Conservation (phyloP, 2,888 invertebrate species). For the Andricus quercusramuli region DNA sequence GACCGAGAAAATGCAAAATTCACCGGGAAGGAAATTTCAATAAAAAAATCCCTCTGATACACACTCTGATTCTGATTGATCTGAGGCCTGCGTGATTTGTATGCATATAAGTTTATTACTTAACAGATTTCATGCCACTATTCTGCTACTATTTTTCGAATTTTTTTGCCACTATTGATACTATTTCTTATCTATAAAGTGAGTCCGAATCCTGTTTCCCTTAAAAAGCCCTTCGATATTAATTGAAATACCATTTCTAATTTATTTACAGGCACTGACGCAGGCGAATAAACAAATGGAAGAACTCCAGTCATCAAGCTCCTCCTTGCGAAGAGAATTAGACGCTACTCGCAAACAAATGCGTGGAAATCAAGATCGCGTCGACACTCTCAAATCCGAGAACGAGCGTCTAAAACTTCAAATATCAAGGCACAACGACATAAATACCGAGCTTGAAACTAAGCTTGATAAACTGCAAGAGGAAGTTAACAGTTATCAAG, state of each 20-base stretch:
- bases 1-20: too few species aligned
- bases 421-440: conserved; percentile 67
- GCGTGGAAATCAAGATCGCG: conserved; percentile 70
- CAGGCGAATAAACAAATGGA: conserved; percentile 74
- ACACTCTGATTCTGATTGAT: too few species aligned
- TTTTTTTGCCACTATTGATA: too few species aligned
- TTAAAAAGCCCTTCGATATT: conserved; percentile 21
- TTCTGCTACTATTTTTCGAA: too few species aligned
- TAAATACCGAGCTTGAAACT: conserved; percentile 70
- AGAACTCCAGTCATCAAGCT: conserved; percentile 72
- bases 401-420: conserved; percentile 67
- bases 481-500: conserved; percentile 76
- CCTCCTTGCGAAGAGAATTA: conserved; percentile 71
- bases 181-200: too few species aligned
- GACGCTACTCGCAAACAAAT: conserved; percentile 71
- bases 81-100: too few species aligned
- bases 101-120: too few species aligned
- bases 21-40: too few species aligned
- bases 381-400: conserved; percentile 67
- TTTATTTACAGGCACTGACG: conserved; percentile 66
- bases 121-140: too few species aligned
- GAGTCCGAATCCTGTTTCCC: not conserved
- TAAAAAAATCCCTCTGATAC: too few species aligned
- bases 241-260: conserved; percentile 33
- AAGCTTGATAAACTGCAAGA: conserved; percentile 72